Evolutionary conservation across 2,113 vertebrate genomes (phyloP), one percentile per base, ranked within the genome.

Genomic region (Isichthys henryi): DNA sequence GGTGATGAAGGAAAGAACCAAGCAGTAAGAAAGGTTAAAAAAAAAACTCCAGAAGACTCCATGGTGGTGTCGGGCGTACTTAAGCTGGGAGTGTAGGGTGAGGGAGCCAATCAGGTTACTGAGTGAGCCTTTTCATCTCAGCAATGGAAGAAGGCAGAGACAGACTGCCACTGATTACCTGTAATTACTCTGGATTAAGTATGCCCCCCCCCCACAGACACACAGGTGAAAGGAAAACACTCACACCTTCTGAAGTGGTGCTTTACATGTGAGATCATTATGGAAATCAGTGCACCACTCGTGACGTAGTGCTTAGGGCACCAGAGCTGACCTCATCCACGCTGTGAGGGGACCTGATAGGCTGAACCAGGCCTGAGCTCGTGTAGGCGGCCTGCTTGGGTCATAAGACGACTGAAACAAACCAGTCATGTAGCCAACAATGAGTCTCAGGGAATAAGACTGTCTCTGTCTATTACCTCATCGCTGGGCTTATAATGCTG

Each of bases 101-200:
- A 77, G 48, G 43, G n/a, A 21, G n/a, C 88, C 88, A 88, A 88
- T 88, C 58, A 84, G 82, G 66, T 43, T 49, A 43, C 35, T 10
- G 15, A 62, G 7, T 2, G 11, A 43, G 58, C 19, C 45, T 15
- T 77, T 74, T 70, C 88, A 48, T 31, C 45, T 74, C 19, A 23
- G 46, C 21, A 5, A 70, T 31, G n/a, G 23, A 17, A 74, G 45
- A 88, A 46, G n/a, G 0, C 23, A 31, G 58, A 74, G 45, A 11
- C 88, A 88, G 88, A 77, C 88, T 45, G 53, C 56, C 87, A 23
- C 58, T 88, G 87, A 88, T 88, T 74, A 48, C 58, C 39, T 88
- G 62, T 50, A 88, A 88, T 88, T 88, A 62, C 80, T 48, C 35
- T 84, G 39, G 77, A 8, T 23, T 82, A 82, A 45, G 39, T 58